Evolutionary conservation across 1,140 invertebrate species (phyloP), one percentile per base, ranked within the genome.

Genomic region (Orchestia grillus): DNA sequence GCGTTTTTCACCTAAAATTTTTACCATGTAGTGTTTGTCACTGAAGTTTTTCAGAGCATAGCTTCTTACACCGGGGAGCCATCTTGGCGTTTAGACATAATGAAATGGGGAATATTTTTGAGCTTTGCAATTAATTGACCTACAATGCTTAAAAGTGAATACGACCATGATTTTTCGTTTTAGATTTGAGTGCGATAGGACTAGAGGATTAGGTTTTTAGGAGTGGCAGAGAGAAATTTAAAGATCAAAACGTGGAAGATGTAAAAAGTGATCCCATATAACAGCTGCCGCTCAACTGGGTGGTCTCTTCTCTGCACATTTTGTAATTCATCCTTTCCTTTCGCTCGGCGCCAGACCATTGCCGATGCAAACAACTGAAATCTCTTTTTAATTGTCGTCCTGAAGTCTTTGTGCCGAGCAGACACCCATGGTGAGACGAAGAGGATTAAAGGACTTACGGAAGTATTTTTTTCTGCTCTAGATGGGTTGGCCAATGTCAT

Each of bases 401-500:
- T 91, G 88, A 91, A 42, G 92, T 94, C 92, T 94, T 94, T 94
- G 92, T 94, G 92, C 43, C 43, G 6, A 11, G 19, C 43, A 47
- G 92, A 44, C 40, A 19, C 92, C 44, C 44, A 44, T n/a, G 92
- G 92, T 44, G 92, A 94, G 92, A 40, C 92, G 92, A 40, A 44
- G 44, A 42, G 43, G 43, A 94, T 94, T 94, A 94, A 94, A 94
- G 44, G 43, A n/a, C 92, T 94, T 94, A 45, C 41, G 92, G 40
- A 47, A 42, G 44, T 94, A 11, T 94, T 94, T 94, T 94, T 45
- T 45, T 44, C 44, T 94, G 43, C 11, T 44, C 92, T 45, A 40
- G 43, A 94, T 94, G 92, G 92, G 43, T 94, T 94, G 44, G 92
- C 92, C 11, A 94, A 94, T 94, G 92, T 45, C 92, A 94, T 45